Evolutionary conservation across 2,797 vertebrate genomes (phyloP), one percentile per base, ranked within the genome.

Genomic region (Alauda arvensis): DNA sequence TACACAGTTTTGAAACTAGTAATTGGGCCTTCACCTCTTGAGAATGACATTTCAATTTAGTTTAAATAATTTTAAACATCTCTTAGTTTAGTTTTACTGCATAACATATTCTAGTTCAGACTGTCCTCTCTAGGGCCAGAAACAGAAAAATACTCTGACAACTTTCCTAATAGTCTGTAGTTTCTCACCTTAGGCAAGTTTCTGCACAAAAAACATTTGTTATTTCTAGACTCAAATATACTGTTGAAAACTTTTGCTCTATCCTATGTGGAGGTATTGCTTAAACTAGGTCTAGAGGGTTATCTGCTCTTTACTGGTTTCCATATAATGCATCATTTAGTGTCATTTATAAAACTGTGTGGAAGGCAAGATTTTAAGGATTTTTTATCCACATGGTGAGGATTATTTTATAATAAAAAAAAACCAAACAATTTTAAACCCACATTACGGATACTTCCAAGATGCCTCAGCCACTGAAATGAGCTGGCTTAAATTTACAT

Each of bases 401-500:
- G 10, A 26, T 59, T 71, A 55, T 56, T 59, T 85, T 42, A 49
- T 62, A 63, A 37, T 28, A 12, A 49, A 45, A 3, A 66, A 71
- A n/a, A n/a, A n/a, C n/a, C n/a, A n/a, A n/a, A n/a, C n/a, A n/a
- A n/a, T 40, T 77, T 70, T 24, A 66, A 77, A 70, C 8, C 1
- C 5, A 28, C 1, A 0, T 29, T 78, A 62, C 71, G 2, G 13
- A 46, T 28, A 9, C 0, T 63, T 33, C 16, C n/a, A 67, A 78
- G 29, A 28, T 20, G 28, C 9, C 33, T 34, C 17, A 66, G 8
- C 6, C 34, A 45, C 14, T 57, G 43, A 85, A 82, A 74, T 57
- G 7, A 69, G 1, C 9, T n/a, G 25, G 3, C 26, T 28, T 75
- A 57, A 66, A 53, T 40, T 48, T 56, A 1, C 10, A n/a, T 49